These are phyloP conservation scores for Esox lucius DNA, from an alignment of 2,797 vertebrate genomes.

Conservation along the genomic window DNA sequence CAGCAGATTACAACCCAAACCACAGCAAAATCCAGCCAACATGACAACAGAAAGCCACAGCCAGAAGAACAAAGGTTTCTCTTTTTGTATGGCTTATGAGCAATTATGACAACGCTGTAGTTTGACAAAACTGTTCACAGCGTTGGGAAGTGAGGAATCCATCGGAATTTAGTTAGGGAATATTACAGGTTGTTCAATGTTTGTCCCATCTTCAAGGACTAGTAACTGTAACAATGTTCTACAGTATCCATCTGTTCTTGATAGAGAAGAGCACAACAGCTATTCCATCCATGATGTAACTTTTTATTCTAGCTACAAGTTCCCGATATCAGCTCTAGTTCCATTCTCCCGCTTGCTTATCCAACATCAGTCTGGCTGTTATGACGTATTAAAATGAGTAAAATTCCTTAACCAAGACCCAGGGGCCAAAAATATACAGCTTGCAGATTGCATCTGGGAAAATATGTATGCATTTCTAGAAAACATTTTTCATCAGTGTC, in stretches of 20 bases:
- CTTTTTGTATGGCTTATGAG: neutral
- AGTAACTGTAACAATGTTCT: neutral
- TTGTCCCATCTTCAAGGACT: neutral
- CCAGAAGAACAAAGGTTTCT: constrained; percentile 1
- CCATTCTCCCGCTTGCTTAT: neutral
- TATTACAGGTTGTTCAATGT: neutral
- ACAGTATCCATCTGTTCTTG: neutral
- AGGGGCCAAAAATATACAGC: neutral
- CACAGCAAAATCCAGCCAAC: constrained; percentile 1
- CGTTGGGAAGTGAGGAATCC: neutral
- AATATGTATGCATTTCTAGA: neutral
- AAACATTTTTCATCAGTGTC: neutral
- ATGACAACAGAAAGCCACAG: neutral
- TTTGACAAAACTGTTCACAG: neutral
- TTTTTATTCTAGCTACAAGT: neutral
- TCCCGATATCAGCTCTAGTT: neutral
- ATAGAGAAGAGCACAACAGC: neutral
- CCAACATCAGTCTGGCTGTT: neutral
- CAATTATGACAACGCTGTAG: neutral
- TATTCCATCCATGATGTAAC: neutral
- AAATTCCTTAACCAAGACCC: neutral
- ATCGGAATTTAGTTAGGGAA: constrained; percentile 6
- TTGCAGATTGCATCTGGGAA: neutral
- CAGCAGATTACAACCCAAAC: constrained; percentile 3
- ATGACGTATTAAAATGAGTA: neutral